A percentile compares a stretch with the other conserved stretches of the same genome.
phyloP scores from a whole-genome alignment of 2,113 vertebrate genomes.

The Upupa epops region DNA sequence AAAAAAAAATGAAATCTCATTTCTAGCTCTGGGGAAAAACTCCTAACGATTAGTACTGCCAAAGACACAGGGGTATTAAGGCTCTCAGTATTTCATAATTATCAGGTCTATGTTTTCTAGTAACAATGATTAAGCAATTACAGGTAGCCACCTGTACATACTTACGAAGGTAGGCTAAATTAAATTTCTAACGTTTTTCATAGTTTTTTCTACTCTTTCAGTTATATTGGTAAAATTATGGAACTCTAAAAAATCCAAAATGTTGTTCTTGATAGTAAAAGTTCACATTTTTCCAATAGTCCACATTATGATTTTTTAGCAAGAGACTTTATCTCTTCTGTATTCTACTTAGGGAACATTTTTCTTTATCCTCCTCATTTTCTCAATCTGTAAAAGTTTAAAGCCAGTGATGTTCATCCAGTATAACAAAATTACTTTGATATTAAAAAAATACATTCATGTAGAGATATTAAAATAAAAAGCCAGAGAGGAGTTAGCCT shows the following conservation, averaged over 20 bases:
- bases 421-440: neutral
- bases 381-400: neutral
- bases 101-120: neutral
- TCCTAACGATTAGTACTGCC: neutral
- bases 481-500: neutral
- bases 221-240: neutral
- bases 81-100: slow-evolving; percentile 35
- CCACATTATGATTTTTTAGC: neutral
- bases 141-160: neutral
- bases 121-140: slow-evolving; percentile 21
- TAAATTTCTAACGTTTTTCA: neutral
- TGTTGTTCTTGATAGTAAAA: neutral
- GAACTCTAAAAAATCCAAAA: neutral
- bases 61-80: neutral
- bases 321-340: neutral
- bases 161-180: neutral
- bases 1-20: neutral
- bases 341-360: neutral
- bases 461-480: neutral
- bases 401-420: neutral
- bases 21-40: neutral
- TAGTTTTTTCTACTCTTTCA: neutral
- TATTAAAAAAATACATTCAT: neutral
- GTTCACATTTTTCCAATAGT: neutral
- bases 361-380: slow-evolving; percentile 18